Evolutionary conservation across 2,888 invertebrate genomes (phyloP), one percentile per base, ranked within the genome.

Genomic region (Andricus quercusramuli): DNA sequence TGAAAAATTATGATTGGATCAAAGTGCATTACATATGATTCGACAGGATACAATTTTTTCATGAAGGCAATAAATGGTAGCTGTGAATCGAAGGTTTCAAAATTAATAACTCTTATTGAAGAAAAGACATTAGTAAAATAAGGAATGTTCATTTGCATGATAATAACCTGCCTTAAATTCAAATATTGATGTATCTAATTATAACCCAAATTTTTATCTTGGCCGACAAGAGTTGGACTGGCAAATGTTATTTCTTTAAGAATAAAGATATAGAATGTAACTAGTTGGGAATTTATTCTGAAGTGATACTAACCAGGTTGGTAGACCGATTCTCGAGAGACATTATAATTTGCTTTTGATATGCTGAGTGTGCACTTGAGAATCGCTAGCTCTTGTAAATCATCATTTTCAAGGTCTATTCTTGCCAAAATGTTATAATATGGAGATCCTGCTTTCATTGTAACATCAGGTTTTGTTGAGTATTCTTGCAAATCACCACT

Each of bases 291-390:
- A 29, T 15, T 56, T 9, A 56, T 56, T 11, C 22, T 70, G 79
- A 67, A 79, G 59, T 68, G 37, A 80, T 81, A 87, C 90, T 93
- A 80, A 92, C 92, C 92, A 51, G 90, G 87, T 80, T 90, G 90
- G 87, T 91, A 90, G 80, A 90, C 88, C 78, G 89, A 84, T 81
- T 90, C 88, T 82, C 86, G 90, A 32, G 91, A 89, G 82, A 88
- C 88, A 80, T 86, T 91, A 84, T 91, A 92, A 83, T 89, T 88
- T 29, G 89, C 91, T 76, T 83, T 85, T 25, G 92, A 91, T 85
- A 92, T 92, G 81, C 88, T 88, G 67, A 92, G 89, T 56, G 88
- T 86, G 83, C 92, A 92, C 83, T 90, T 91, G 77, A 92, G 85
- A 70, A 90, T 84, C 47, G 90, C 87, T 17, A 89, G 85, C 80